Conservation (phyloP, 2,888 invertebrate species). For the Morpho deidamia region DNA sequence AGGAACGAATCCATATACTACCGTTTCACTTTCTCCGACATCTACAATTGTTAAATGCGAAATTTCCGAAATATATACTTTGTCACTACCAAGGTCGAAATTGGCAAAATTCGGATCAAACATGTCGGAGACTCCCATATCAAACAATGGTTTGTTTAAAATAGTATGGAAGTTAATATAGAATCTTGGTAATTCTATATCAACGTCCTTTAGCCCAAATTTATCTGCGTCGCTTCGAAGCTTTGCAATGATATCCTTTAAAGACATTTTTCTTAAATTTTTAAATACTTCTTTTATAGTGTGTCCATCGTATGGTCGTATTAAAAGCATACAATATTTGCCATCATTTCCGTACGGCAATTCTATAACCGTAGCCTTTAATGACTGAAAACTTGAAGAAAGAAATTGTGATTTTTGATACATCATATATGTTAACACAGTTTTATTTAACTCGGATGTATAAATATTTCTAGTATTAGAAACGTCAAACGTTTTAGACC, state of each 20-base stretch:
- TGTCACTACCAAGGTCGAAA: not conserved
- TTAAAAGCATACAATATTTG: conserved; percentile 80
- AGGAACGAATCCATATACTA: not conserved
- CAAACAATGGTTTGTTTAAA: conserved; percentile 74
- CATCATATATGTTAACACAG: not conserved
- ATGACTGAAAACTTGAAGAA: conserved; percentile 70
- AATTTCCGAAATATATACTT: not conserved
- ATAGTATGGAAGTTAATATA: conserved; percentile 78
- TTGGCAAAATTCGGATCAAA: conserved; percentile 56
- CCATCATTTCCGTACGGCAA: conserved; percentile 81
- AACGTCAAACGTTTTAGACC: not conserved
- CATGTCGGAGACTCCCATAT: conserved; percentile 83
- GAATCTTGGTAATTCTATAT: conserved; percentile 81
- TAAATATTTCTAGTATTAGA: not conserved
- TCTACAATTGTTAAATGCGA: not conserved
- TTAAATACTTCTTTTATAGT: conserved; percentile 67
- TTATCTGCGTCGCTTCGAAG: conserved; percentile 63
- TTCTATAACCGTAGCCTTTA: conserved; percentile 81
- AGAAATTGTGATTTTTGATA: conserved; percentile 70
- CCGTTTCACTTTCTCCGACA: not conserved
- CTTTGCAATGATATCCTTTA: conserved; percentile 68
- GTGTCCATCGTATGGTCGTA: conserved; percentile 78
- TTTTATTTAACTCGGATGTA: not conserved
- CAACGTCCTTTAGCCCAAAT: conserved; percentile 78
- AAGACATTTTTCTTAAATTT: conserved; percentile 59